Evolutionary conservation across 2,888 invertebrate genomes (phyloP), one percentile per base, ranked within the genome.

Genomic region (Monochamus alternatus): DNA sequence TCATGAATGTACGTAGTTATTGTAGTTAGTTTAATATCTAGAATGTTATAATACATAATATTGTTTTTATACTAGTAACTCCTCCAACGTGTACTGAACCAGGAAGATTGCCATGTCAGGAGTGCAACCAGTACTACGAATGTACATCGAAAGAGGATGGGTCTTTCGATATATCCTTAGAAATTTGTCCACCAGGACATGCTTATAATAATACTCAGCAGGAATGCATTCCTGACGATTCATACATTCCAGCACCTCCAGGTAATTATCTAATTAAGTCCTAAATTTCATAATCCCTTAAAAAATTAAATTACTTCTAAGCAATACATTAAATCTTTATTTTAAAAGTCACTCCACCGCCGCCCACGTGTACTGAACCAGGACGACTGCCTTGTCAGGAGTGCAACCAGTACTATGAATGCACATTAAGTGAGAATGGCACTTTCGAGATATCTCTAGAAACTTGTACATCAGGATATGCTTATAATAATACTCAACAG

Each of bases 321-420:
- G n/a, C n/a, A n/a, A n/a, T n/a, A n/a, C n/a, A n/a, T 38, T 38
- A 38, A 38, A 38, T 38, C 38, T 38, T 5, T 38, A 38, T 38
- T 3, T 38, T 38, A 38, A 7, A 38, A 38, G 38, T 47, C 9
- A 47, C 47, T 47, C 47, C 47, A 8, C 22, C 22, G 1, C 10
- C 52, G 4, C 52, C 52, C 10, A 52, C 52, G 10, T 52, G 52
- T 52, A 52, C 52, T 9, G 52, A 52, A 52, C 52, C 52, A n/a
- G 52, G 52, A 9, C 9, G 52, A 52, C 52, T 52, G 9, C 52
- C 52, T 52, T 52, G 52, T 52, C 52, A 52, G 52, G 52, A 52
- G 1, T 52, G 52, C 10, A 52, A 52, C 10, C 52, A 52, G 52
- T 52, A 52, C 52, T 52, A 52, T n/a, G 12, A 52, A n/a, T 52